Evolutionary conservation across 2,888 invertebrate genomes (phyloP).

Genomic region (Lithophane ornitopus): DNA sequence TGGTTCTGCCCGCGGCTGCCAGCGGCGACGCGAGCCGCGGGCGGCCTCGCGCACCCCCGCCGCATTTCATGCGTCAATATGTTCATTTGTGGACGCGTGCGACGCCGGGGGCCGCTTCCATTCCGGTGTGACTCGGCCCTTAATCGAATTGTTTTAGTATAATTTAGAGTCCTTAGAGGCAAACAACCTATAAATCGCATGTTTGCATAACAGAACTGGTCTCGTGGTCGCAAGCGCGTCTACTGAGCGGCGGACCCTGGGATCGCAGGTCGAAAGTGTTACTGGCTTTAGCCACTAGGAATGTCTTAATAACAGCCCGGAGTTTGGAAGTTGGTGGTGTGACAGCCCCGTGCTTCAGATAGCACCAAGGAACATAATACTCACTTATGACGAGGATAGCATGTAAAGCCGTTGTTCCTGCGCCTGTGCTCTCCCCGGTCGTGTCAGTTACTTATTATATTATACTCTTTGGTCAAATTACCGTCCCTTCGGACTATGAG

Average conservation of each 20-base stretch:
- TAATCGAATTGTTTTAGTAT: background rate
- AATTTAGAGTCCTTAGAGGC: background rate
- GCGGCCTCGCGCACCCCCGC: no score
- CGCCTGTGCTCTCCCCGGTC: no score
- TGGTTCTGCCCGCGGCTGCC: no score
- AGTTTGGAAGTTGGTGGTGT: background rate
- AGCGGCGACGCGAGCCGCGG: no score
- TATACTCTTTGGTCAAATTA: background rate
- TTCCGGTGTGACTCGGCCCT: no score
- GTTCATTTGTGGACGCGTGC: no score
- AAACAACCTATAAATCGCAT: background rate
- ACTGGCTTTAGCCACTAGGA: background rate
- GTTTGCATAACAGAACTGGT: background rate
- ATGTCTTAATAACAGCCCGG: background rate
- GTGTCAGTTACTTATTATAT: background rate
- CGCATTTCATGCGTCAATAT: no score
- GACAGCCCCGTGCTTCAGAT: background rate
- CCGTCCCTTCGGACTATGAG: background rate
- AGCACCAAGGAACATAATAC: no score
- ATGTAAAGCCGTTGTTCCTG: background rate
- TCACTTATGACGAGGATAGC: no score
- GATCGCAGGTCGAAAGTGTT: background rate
- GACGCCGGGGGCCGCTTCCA: no score
- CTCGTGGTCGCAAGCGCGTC: background rate
- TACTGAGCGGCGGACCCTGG: background rate